Conservation (phyloP, 2,888 invertebrate species). For the Drosophila seclusa region DNA sequence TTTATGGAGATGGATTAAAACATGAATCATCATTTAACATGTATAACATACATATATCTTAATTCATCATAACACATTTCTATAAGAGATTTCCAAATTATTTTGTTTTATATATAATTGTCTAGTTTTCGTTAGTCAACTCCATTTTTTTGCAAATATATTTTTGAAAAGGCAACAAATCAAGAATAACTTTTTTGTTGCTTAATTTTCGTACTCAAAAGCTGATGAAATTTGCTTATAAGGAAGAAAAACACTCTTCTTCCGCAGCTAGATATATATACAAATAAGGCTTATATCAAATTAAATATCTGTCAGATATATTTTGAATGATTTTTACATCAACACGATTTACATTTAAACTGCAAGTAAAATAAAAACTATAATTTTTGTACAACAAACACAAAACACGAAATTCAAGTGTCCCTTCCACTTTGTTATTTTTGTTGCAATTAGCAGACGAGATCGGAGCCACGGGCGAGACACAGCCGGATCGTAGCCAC, state of each 20-base stretch:
- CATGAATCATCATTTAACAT: not conserved
- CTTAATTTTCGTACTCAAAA: not conserved
- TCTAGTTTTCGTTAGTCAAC: not conserved
- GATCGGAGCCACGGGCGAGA: conserved; percentile 53
- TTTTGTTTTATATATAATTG: not conserved
- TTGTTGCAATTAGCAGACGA: conserved; percentile 58
- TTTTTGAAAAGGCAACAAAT: not conserved
- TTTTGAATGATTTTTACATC: conserved; percentile 14
- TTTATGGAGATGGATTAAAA: no score
- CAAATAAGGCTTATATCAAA: not conserved
- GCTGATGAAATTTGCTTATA: not conserved
- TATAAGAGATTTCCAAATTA: not conserved
- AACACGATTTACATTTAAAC: conserved; percentile 21
- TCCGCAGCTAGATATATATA: not conserved
- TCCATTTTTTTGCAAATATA: rapidly evolving
- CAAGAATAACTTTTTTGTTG: not conserved
- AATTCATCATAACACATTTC: not conserved
- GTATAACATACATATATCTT: no score
- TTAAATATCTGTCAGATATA: not conserved
- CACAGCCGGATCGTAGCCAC: conserved; percentile 87
- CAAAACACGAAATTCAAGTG: conserved; percentile 46
- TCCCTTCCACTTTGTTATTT: not conserved
- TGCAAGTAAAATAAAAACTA: conserved; percentile 11
- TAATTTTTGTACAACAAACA: conserved; percentile 6
- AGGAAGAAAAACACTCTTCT: not conserved